These are phyloP conservation scores for Aptenodytes forsteri DNA, from an alignment of 2,113 vertebrate genomes.

Conservation along the genomic window DNA sequence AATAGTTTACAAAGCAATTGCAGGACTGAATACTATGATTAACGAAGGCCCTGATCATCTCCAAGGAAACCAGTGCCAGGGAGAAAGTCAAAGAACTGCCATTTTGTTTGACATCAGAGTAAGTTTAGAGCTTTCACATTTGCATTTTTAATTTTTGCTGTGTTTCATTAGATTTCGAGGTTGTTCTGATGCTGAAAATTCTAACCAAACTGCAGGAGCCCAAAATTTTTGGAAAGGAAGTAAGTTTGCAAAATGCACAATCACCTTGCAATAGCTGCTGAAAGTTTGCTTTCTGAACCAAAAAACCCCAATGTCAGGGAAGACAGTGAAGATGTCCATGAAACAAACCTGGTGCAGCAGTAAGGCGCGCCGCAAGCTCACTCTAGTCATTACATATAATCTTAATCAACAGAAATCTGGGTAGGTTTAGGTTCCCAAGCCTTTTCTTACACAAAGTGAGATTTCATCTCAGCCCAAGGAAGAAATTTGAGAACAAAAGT, in stretches of 20 bases:
- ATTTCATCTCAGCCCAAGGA: not conserved
- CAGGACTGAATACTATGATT: not conserved
- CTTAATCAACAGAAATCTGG: not conserved
- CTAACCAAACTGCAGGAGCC: not conserved
- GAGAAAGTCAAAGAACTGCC: not conserved
- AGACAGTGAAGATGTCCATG: not conserved
- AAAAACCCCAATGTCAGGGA: not conserved
- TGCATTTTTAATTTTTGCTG: not conserved
- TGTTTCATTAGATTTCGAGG: not conserved
- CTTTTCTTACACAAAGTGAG: not conserved
- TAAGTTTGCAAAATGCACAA: not conserved
- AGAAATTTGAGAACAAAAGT: not conserved
- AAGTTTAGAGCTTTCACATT: not conserved
- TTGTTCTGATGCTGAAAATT: not conserved
- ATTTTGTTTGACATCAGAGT: not conserved
- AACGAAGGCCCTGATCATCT: not conserved
- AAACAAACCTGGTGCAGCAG: not conserved
- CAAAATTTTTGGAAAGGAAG: not conserved
- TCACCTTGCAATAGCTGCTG: not conserved
- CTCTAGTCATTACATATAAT: not conserved
- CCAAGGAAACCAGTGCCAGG: not conserved
- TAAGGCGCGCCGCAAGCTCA: rapidly evolving
- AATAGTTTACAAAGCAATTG: not conserved
- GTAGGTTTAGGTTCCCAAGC: not conserved
- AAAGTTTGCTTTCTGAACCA: not conserved